Conservation (phyloP, 2,888 invertebrate genomes). For the Dolichopus griseipennis region DNA sequence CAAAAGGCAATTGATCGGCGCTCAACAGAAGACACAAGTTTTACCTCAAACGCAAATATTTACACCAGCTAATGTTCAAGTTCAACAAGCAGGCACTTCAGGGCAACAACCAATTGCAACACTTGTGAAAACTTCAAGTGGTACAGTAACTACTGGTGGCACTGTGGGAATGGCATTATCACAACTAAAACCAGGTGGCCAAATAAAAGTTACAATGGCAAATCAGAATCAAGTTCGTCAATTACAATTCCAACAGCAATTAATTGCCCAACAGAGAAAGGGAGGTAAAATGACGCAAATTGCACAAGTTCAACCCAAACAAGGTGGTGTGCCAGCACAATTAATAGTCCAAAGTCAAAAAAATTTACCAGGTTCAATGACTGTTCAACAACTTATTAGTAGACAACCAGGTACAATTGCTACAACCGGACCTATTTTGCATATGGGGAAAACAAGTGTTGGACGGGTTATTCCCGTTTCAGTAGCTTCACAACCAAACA, state of each 20-base stretch:
- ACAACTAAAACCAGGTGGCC: conserved; percentile 41
- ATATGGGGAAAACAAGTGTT: conserved; percentile 53
- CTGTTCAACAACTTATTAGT: conserved; percentile 63
- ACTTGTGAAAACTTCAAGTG: conserved; percentile 41
- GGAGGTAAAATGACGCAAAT: conserved; percentile 54
- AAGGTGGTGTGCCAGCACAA: conserved; percentile 54
- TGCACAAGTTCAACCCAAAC: conserved; percentile 27
- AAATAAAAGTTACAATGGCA: conserved; percentile 48
- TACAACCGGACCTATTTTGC: conserved; percentile 46
- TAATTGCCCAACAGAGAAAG: conserved; percentile 49
- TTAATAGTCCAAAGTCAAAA: conserved; percentile 61
- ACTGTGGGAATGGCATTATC: conserved; percentile 41
- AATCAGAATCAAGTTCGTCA: conserved; percentile 59
- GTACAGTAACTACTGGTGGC: conserved; percentile 37
- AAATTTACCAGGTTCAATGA: conserved; percentile 51
- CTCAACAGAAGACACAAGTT: conserved; percentile 42
- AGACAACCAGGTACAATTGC: conserved; percentile 43
- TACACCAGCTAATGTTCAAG: conserved; percentile 48
- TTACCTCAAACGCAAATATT: conserved; percentile 49
- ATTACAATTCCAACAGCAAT: conserved; percentile 52
- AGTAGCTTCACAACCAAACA: conserved; percentile 47
- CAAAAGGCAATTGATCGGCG: conserved; percentile 45
- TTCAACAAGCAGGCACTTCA: conserved; percentile 31
- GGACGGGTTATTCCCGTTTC: conserved; percentile 59
- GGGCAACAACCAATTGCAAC: conserved; percentile 38